phyloP scores from a whole-genome alignment of 1,140 invertebrate species.

The Drosophila funebris region DNA sequence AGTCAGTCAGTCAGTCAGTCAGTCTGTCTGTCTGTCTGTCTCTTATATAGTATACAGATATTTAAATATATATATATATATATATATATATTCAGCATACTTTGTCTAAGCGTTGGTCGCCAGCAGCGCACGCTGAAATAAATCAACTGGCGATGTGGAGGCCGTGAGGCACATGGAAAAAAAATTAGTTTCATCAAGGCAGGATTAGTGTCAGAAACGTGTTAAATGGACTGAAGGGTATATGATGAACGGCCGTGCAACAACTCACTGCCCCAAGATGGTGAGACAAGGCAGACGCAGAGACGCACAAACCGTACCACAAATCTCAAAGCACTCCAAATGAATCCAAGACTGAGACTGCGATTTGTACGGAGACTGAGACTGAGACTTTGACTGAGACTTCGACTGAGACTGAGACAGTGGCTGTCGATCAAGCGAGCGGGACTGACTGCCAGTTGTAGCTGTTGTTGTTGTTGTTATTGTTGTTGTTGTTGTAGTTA shows the following conservation, averaged over 20 bases:
- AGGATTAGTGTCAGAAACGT: slow-evolving; percentile 84
- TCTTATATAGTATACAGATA: slow-evolving; percentile 29
- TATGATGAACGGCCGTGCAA: slow-evolving; percentile 80
- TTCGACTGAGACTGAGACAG: slow-evolving; percentile 25
- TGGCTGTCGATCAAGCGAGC: slow-evolving; percentile 26
- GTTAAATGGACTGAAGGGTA: slow-evolving; percentile 84
- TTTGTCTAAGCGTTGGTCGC: slow-evolving; percentile 77
- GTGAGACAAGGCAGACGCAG: background rate
- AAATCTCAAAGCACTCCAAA: slow-evolving; percentile 37
- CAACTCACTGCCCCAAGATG: slow-evolving; percentile 43
- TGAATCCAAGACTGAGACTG: slow-evolving; percentile 12
- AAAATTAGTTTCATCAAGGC: slow-evolving; percentile 84
- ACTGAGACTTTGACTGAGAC: slow-evolving; percentile 15
- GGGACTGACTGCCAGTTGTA: background rate
- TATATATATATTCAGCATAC: slow-evolving; percentile 30
- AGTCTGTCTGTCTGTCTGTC: slow-evolving; percentile 32
- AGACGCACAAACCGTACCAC: slow-evolving; percentile 3
- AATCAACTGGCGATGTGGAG: slow-evolving; percentile 74
- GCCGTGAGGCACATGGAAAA: slow-evolving; percentile 67
- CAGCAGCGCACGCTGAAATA: slow-evolving; percentile 82
- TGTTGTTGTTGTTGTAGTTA: background rate
- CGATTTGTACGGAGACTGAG: background rate
- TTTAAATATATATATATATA: slow-evolving; percentile 54
- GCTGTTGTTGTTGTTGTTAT: slow-evolving; percentile 1
- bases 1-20: slow-evolving; percentile 40